Base-by-base conservation (phyloP, 2,113 vertebrate species). In the Monarcha castaneiventris region DNA sequence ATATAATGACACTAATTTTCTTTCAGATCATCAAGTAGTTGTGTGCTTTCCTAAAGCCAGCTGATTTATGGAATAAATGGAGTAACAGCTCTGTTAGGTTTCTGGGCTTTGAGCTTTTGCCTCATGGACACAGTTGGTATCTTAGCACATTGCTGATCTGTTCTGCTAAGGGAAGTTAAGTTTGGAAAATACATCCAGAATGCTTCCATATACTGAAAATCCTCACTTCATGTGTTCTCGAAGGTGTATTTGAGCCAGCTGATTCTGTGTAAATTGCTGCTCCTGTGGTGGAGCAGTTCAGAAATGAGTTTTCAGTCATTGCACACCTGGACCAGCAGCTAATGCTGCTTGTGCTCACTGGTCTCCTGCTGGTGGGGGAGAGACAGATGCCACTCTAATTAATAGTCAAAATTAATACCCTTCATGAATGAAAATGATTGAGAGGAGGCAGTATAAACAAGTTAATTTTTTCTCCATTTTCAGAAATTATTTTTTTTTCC, bases 291-390 rank as follows among this genome's bases (percentile, higher is more conserved):
- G 64, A 67, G 46, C 49, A 32, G 58, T 39, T 95, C 88, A 37
- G 64, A 87, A 96, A 95, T 75, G 91, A 81, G 41, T 87, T 90
- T 75, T 54, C 62, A 52, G 3, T 69, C 62, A 9, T 7, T 82
- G 63, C 81, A 71, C 91, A 96, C 76, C 97, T 88, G 78, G 58
- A 78, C 72, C 93, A 73, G 75, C 91, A 84, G 84, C 56, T 73
- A 63, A 85, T 2, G 54, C 41, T 84, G 63, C 29, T 64, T 14
- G 5, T 69, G 64, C 44, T 80, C 67, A 13, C 84, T 91, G 89
- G 51, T 63, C 59, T 59, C 26, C 78, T 93, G 94, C 86, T 94
- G 87, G 27, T 7, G 43, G 54, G 72, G 41, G 79, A 86, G 66
- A 41, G 91, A 75, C 90, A 84, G 81, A 74, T 69, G 35, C 54